Evolutionary conservation across 2,888 invertebrate species (phyloP).

Genomic region (Yponomeuta evonymella): DNA sequence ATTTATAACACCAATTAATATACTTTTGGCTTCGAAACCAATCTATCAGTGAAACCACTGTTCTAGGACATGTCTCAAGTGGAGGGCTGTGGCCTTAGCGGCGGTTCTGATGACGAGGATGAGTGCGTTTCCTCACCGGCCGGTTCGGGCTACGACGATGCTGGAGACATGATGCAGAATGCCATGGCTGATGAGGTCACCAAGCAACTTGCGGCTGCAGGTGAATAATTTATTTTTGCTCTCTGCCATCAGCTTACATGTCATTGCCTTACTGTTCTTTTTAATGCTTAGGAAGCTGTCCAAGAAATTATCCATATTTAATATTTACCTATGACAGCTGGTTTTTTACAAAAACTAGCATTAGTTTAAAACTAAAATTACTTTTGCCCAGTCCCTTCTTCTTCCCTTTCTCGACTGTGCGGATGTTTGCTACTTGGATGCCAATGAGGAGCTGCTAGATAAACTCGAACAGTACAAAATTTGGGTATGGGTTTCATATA

Average conservation of each 20-base stretch:
- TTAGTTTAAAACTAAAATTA: too few relatives aligned
- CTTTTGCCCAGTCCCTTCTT: too few relatives aligned
- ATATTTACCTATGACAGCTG: too few relatives aligned
- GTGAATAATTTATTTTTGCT: slow-evolving; percentile 57
- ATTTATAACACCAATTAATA: too few relatives aligned
- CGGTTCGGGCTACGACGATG: slow-evolving; percentile 86
- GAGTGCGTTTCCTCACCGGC: slow-evolving; percentile 89
- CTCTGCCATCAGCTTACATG: slow-evolving; percentile 25
- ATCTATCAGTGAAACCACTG: not conserved
- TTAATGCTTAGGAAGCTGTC: not conserved
- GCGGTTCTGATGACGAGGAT: slow-evolving; percentile 84
- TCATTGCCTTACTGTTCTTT: slow-evolving; percentile 10
- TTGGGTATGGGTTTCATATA: too few relatives aligned
- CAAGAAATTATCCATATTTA: too few relatives aligned
- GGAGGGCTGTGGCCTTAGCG: slow-evolving; percentile 73
- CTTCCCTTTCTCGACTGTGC: too few relatives aligned
- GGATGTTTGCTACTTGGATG: too few relatives aligned
- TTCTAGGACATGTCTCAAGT: slow-evolving; percentile 66
- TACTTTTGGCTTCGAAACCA: not conserved
- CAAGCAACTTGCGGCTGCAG: slow-evolving; percentile 96
- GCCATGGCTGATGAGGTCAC: slow-evolving; percentile 96
- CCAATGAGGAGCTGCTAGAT: too few relatives aligned
- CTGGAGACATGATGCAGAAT: slow-evolving; percentile 87
- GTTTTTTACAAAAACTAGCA: too few relatives aligned
- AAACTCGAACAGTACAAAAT: too few relatives aligned